Base-by-base conservation (phyloP, 1,140 invertebrate genomes). In the Babylonia areolata region DNA sequence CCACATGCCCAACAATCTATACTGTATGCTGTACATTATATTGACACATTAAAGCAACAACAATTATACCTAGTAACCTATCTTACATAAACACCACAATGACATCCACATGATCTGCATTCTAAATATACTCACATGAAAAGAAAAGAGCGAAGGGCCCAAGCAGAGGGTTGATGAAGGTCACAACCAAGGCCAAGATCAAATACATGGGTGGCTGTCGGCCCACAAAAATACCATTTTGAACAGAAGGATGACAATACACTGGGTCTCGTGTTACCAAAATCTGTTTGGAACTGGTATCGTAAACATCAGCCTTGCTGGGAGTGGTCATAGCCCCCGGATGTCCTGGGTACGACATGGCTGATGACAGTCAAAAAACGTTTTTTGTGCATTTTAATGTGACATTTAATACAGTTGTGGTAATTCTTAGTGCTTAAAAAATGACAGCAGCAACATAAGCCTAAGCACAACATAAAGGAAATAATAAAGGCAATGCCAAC, bases 111-210 rank as follows among this genome's bases (percentile, higher is more conserved):
- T 73, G 9, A 73, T n/a, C 6, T 9, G 31, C 69, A 73, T n/a
- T n/a, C n/a, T n/a, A n/a, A n/a, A n/a, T n/a, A n/a, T n/a, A 91
- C 91, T 90, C 89, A 93, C 92, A 82, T 58, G 92, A 81, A 87
- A 93, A 92, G 6, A 93, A n/a, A 37, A 93, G 87, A 39, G 89
- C 89, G 81, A 92, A 77, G 42, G 92, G 90, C 83, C 92, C 92
- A 85, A 91, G 79, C 3, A 92, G 23, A 15, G 92, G 92, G 77
- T 93, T 93, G 0, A 93, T 81, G 6, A 93, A 75, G 28, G 90
- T 90, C 28, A 90, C 85, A 17, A 90, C 51, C 31, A 93, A 81
- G 20, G 92, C 90, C 33, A 93, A 79, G 40, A 88, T 46, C 6
- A 92, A 81, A 79, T 93, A 92, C 75, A 84, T 90, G 46, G 91